phyloP scores from a whole-genome alignment of 2,797 vertebrate species.

The Lacerta agilis region DNA sequence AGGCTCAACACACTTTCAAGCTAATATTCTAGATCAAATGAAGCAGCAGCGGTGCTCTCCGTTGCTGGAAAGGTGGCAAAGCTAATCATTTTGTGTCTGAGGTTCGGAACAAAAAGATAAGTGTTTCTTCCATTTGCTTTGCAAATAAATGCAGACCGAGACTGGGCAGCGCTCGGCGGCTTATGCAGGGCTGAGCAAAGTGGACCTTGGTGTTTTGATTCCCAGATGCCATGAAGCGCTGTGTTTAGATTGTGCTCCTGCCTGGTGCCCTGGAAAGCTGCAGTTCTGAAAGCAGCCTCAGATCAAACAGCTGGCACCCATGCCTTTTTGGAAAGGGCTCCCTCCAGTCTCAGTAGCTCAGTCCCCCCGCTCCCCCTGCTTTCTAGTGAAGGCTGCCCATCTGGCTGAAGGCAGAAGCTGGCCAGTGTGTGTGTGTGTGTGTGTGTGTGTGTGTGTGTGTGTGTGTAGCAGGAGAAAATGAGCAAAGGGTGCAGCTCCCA shows the following conservation, averaged over 20 bases:
- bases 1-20: neutral
- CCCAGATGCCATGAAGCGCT: neutral
- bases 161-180: neutral
- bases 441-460: neutral
- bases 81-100: neutral
- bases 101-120: slow-evolving; percentile 7
- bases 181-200: neutral
- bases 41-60: neutral
- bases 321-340: neutral
- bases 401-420: neutral
- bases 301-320: slow-evolving; percentile 16
- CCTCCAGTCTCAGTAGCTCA: accelerated
- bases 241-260: slow-evolving; percentile 1
- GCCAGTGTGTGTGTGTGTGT: neutral
- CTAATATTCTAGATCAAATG: neutral
- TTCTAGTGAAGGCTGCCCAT: neutral
- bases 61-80: neutral
- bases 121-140: slow-evolving; percentile 5
- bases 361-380: neutral
- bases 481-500: neutral
- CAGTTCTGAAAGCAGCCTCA: slow-evolving; percentile 10
- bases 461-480: slow-evolving; percentile 1
- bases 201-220: neutral
- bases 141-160: neutral
- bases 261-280: slow-evolving; percentile 3